These are phyloP conservation scores for Diabrotica virgifera DNA, from an alignment of 1,140 invertebrate genomes.

Conservation along the genomic window DNA sequence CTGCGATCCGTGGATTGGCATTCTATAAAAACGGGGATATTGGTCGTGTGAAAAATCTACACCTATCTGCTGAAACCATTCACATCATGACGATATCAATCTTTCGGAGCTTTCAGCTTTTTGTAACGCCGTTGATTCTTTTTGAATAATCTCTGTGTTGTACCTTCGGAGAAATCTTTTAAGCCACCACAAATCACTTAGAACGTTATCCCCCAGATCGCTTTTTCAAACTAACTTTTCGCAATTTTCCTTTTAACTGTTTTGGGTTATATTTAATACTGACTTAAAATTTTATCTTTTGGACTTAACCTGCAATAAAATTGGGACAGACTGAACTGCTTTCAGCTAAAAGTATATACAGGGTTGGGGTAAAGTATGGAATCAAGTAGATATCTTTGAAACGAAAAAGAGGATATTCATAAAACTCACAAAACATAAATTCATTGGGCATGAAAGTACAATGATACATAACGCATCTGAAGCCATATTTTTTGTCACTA, in stretches of 20 bases:
- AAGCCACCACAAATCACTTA: conserved; percentile 2
- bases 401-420: too few species aligned
- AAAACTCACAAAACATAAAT: too few species aligned
- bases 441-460: too few species aligned
- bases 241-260: conserved; percentile 2
- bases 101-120: conserved; percentile 10
- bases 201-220: not conserved
- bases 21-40: conserved; percentile 12
- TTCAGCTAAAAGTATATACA: too few species aligned
- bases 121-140: conserved; percentile 6
- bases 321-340: too few species aligned
- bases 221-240: not conserved
- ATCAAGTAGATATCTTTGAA: too few species aligned
- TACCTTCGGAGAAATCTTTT: conserved; percentile 2
- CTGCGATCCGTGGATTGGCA: not conserved
- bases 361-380: too few species aligned
- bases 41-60: conserved; percentile 12
- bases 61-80: conserved; percentile 11
- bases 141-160: conserved; percentile 2
- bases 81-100: conserved; percentile 12
- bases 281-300: too few species aligned
- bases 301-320: too few species aligned
- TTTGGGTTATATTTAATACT: not conserved
- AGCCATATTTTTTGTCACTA: too few species aligned
- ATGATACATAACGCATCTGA: too few species aligned